Base-by-base conservation (phyloP, 2,888 invertebrate genomes). In the Nymphalis urticae region DNA sequence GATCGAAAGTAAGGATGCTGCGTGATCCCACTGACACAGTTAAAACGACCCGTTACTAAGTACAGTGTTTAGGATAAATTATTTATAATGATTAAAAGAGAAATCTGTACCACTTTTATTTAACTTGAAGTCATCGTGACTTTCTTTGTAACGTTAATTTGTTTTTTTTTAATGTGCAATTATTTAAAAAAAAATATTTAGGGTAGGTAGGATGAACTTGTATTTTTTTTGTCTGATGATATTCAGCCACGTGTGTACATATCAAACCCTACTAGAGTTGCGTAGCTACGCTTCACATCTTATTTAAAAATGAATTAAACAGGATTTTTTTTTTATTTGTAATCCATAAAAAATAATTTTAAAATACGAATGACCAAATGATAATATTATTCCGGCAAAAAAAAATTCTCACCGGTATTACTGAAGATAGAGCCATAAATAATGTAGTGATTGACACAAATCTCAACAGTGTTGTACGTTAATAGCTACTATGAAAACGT, bases 1-100 rank as follows among this genome's bases (percentile, higher is more conserved):
- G 62, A 68, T 71, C 64, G 68, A 68, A 71, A 65, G 68, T 47
- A 63, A 64, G 62, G 68, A 68, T 68, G 70, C 66, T 68, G 70
- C 66, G 70, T 70, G 70, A 66, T 66, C 64, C 72, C 42, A 64
- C 64, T 72, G 70, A 68, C 72, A 68, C 59, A 72, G 58, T 13
- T 42, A 42, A 62, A 54, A 64, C 64, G 32, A 62, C 48, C 65
- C 58, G 66, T 64, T 69, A 63, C 51, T 24, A 65, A 65, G 48
- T 56, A 67, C 48, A 59, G 64, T 58, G 58, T 67, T 70, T 71
- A 66, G 60, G 51, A 68, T 71, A 54, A 71, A 65, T 63, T 61
- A 60, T 68, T 66, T 51, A 65, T 64, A 50, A 53, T 54, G 60
- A 64, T 59, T 48, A 61, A 66, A 36, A 1, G 27, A 24, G 56